Percentiles rank a stretch among this genome's conserved stretches.
Conservation (phyloP, 2,888 invertebrate species). For the Emmelina monodactyla region DNA sequence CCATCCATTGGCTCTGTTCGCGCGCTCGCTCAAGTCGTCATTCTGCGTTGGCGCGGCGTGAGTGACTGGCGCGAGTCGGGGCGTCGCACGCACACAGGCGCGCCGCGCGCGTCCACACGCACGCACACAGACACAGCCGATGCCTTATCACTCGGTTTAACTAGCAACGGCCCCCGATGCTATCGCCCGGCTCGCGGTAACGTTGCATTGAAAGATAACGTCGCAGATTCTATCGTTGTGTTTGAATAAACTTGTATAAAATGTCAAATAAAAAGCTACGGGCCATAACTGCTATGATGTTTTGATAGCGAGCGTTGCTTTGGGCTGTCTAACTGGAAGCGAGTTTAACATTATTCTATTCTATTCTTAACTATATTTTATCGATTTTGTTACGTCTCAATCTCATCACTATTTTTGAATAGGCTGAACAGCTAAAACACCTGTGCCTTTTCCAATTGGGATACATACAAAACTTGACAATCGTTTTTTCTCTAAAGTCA, state of each 20-base stretch:
- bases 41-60: constrained; percentile 60
- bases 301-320: constrained; percentile 35
- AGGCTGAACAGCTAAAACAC: too few species aligned
- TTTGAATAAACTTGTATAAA: constrained; percentile 67
- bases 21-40: constrained; percentile 38
- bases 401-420: too few species aligned
- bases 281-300: constrained; percentile 45
- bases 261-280: constrained; percentile 65
- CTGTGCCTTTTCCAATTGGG: too few species aligned
- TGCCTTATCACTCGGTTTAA: constrained; percentile 63
- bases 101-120: constrained; percentile 20
- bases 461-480: too few species aligned
- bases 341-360: too few species aligned
- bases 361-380: too few species aligned
- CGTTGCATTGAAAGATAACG: constrained; percentile 67
- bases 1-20: constrained; percentile 21
- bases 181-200: constrained; percentile 62
- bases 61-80: constrained; percentile 52
- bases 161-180: constrained; percentile 63
- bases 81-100: constrained; percentile 40
- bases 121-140: constrained; percentile 40
- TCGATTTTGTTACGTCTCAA: too few species aligned
- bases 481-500: too few species aligned
- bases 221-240: constrained; percentile 58
- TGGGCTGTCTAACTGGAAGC: too few species aligned